Base-by-base conservation (phyloP, 1,140 invertebrate genomes). In the Caenorhabditis remanei region DNA sequence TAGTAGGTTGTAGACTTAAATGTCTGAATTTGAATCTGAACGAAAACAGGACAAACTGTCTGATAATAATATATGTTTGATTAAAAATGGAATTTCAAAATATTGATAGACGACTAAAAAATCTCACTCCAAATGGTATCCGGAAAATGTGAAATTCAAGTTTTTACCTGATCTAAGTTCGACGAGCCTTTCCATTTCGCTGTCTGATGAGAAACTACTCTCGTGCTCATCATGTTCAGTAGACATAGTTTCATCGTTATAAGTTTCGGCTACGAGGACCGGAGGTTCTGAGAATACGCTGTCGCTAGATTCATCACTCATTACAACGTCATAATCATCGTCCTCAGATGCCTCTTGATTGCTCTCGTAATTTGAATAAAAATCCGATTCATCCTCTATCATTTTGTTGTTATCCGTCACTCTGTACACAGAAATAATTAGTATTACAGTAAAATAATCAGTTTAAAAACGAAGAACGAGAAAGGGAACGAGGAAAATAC, bases 131-230 rank as follows among this genome's bases (percentile, higher is more conserved):
- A 32, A 32, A 32, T 1, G 2, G 2, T 32, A 32, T 2, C 2
- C 11, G 5, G 9, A 53, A 53, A 53, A 16, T 16, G 11, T 14
- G 3, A 6, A 53, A 8, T 53, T 2, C 16, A 14, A 14, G 14
- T 32, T 63, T 32, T 79, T 79, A 79, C 71, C 71, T 79, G 71
- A 79, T 79, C 71, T 50, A 8, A 79, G 11, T n/a, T 79, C 71
- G 16, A 24, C 71, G 2, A 79, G 46, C 16, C 46, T 21, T 14
- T 79, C 71, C 46, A 79, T 50, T 24, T 79, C 71, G 53, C 46
- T 79, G 53, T 79, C 67, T 24, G 71, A 43, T 19, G 71, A 79
- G 46, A 48, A 50, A 32, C 71, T 50, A 53, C 71, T 48, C 8
- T 50, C 32, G 32, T 32, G 32, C 32, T 32, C 46, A 24, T 50